Conservation (phyloP, 2,113 vertebrate genomes). For the Chauna torquata region DNA sequence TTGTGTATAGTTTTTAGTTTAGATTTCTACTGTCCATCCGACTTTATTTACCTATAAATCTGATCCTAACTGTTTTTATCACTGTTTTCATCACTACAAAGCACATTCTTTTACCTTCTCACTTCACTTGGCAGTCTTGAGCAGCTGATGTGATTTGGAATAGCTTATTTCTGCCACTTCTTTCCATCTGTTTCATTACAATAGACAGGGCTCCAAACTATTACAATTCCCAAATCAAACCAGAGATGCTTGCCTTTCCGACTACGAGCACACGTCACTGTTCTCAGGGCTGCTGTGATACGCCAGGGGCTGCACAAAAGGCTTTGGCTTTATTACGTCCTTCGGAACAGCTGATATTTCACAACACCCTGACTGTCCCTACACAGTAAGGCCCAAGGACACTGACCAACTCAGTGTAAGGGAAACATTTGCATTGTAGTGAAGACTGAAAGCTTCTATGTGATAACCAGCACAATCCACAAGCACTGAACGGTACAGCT, state of each 20-base stretch:
- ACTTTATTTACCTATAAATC: not conserved
- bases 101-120: not conserved
- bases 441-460: not conserved
- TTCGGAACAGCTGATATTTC: not conserved
- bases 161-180: not conserved
- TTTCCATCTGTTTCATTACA: not conserved
- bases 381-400: not conserved
- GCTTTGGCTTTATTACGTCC: not conserved
- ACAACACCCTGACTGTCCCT: not conserved
- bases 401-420: not conserved
- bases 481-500: not conserved
- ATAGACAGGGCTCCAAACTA: not conserved
- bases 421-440: not conserved
- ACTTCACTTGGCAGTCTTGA: not conserved
- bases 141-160: not conserved
- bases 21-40: not conserved
- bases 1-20: not conserved
- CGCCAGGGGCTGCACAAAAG: not conserved
- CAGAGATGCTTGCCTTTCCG: not conserved
- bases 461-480: not conserved
- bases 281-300: not conserved
- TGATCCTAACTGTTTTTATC: not conserved
- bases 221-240: not conserved
- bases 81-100: not conserved
- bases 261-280: not conserved